Percentiles rank a stretch among this genome's conserved stretches.
phyloP scores from a whole-genome alignment of 2,888 invertebrate genomes.

The Theodoxus fluviatilis region DNA sequence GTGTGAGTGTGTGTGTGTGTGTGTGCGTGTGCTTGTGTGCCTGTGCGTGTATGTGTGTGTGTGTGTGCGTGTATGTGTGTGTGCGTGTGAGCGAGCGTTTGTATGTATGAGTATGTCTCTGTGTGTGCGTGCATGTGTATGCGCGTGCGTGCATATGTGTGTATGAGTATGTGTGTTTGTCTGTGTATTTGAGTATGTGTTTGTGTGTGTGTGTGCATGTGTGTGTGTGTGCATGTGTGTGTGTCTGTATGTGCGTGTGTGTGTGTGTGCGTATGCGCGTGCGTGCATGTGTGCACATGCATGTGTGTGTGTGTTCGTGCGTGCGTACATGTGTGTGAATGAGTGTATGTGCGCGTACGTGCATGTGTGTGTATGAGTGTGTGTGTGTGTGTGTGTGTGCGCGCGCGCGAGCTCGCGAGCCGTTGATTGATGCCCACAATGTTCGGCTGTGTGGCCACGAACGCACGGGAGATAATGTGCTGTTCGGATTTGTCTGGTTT shows the following conservation, averaged over 20 bases:
- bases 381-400: neutral
- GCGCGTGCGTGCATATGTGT: neutral
- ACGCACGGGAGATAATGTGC: too few relatives aligned
- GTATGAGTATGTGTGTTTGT: neutral
- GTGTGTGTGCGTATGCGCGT: neutral
- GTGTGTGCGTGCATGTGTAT: neutral
- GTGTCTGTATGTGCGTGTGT: neutral
- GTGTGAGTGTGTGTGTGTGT: neutral
- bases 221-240: neutral
- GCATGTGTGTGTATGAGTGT: neutral
- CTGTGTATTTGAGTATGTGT: neutral
- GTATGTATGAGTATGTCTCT: neutral
- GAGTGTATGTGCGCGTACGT: neutral
- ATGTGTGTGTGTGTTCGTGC: neutral
- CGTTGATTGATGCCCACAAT: too few relatives aligned
- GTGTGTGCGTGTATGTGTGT: neutral
- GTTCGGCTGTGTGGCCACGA: too few relatives aligned
- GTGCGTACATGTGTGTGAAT: neutral
- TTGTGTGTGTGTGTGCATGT: neutral
- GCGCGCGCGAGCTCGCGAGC: neutral
- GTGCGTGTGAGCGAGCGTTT: conserved; percentile 4
- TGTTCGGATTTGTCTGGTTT: too few relatives aligned
- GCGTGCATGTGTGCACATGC: neutral
- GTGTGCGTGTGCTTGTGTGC: neutral
- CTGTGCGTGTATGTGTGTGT: neutral